Evolutionary conservation across 2,888 invertebrate genomes (phyloP).

Genomic region (Odontocerum albicorne): DNA sequence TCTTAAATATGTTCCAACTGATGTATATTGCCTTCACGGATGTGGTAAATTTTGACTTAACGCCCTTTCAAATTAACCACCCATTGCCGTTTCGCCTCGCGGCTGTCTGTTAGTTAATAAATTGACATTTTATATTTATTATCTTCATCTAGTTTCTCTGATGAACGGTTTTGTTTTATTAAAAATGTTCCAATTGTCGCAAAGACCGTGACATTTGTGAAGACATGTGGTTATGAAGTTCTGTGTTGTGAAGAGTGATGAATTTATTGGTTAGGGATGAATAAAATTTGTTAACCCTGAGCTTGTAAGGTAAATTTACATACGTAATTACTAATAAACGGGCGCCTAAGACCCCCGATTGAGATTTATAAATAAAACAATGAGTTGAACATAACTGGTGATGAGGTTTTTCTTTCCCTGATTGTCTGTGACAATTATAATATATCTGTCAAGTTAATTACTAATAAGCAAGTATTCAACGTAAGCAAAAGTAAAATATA

Average conservation of each 20-base stretch:
- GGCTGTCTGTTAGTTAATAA: constrained; percentile 22
- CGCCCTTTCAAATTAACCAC: constrained; percentile 30
- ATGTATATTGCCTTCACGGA: constrained; percentile 3
- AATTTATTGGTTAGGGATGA: constrained; percentile 22
- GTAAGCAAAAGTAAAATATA: no score
- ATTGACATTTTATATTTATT: constrained; percentile 17
- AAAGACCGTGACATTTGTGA: constrained; percentile 10
- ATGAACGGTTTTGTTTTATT: constrained; percentile 1
- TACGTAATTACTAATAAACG: no score
- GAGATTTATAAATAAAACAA: no score
- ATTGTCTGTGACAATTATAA: no score
- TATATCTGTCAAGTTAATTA: no score
- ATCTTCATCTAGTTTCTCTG: not conserved
- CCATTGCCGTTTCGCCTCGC: constrained; percentile 29
- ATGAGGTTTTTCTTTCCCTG: no score
- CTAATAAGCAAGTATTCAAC: no score
- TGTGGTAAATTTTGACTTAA: constrained; percentile 16
- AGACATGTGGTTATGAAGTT: constrained; percentile 22
- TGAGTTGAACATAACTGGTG: no score
- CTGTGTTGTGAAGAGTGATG: constrained; percentile 25
- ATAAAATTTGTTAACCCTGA: constrained; percentile 6
- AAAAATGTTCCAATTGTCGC: constrained; percentile 16
- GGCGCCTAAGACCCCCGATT: no score
- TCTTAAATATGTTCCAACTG: constrained; percentile 3
- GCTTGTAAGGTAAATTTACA: no score